Conservation (phyloP, 2,797 vertebrate genomes). For the Malurus leucopterus region DNA sequence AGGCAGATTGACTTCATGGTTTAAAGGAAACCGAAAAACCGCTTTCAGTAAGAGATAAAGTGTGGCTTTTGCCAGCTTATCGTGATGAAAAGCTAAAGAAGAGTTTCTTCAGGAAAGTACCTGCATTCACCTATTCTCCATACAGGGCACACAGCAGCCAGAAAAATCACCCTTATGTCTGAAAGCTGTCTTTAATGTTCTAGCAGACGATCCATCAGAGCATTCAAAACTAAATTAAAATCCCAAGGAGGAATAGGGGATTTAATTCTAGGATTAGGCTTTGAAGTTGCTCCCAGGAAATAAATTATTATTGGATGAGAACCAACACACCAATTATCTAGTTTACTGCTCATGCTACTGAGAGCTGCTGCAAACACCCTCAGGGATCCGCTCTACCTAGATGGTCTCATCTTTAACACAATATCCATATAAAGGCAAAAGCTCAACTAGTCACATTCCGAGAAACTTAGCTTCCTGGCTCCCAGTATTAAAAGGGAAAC, state of each 20-base stretch:
- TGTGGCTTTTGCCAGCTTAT: slow-evolving; percentile 43
- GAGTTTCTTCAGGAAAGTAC: not conserved
- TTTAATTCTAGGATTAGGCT: slow-evolving; percentile 66
- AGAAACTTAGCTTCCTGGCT: not conserved
- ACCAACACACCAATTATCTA: slow-evolving; percentile 63
- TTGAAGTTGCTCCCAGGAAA: slow-evolving; percentile 59
- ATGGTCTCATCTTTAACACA: slow-evolving; percentile 6
- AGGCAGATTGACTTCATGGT: slow-evolving; percentile 35
- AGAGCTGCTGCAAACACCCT: slow-evolving; percentile 26
- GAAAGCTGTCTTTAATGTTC: slow-evolving; percentile 32
- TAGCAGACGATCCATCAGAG: slow-evolving; percentile 51
- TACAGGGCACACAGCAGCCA: not conserved
- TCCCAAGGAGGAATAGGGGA: slow-evolving; percentile 47
- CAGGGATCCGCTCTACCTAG: slow-evolving; percentile 18
- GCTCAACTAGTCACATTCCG: not conserved
- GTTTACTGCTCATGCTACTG: slow-evolving; percentile 55
- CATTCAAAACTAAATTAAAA: slow-evolving; percentile 65
- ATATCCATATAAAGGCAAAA: not conserved
- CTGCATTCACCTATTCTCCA: slow-evolving; percentile 18
- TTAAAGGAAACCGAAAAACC: slow-evolving; percentile 32
- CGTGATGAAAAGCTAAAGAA: not conserved
- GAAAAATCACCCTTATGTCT: slow-evolving; percentile 1
- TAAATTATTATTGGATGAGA: slow-evolving; percentile 66
- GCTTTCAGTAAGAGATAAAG: slow-evolving; percentile 41
- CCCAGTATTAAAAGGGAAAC: not conserved